Conservation (phyloP, 2,113 vertebrate species). For the Odocoileus virginianus region DNA sequence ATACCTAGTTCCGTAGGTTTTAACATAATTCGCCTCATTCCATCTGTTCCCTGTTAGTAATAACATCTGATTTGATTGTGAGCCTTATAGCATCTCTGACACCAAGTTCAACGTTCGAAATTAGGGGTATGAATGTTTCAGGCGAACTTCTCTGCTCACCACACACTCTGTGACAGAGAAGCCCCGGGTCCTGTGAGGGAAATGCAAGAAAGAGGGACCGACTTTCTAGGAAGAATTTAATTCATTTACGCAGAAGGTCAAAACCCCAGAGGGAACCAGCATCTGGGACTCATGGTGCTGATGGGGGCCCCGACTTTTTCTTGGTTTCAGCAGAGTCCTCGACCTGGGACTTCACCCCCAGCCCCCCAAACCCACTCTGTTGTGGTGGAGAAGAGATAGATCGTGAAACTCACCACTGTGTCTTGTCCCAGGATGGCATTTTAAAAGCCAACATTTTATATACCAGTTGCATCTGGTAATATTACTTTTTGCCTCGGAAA, state of each 20-base stretch:
- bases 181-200: rapidly evolving
- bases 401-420: background rate
- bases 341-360: background rate
- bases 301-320: background rate
- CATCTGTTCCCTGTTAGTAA: background rate
- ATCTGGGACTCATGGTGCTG: rapidly evolving
- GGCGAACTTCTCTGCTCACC: background rate
- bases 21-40: background rate
- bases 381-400: conserved; percentile 23
- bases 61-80: background rate
- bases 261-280: background rate
- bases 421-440: background rate
- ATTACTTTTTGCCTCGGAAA: background rate
- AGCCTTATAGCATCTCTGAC: background rate
- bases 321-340: background rate
- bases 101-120: background rate
- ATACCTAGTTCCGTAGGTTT: background rate
- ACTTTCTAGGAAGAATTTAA: background rate
- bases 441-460: background rate
- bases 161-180: background rate
- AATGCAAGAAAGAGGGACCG: background rate
- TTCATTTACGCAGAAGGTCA: background rate
- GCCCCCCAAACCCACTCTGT: background rate
- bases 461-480: background rate
- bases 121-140: rapidly evolving